Percentiles rank a stretch among this genome's conserved stretches.
These are phyloP conservation scores for Nixonia krombeini DNA, from an alignment of 1,140 invertebrate species.

Conservation along the genomic window DNA sequence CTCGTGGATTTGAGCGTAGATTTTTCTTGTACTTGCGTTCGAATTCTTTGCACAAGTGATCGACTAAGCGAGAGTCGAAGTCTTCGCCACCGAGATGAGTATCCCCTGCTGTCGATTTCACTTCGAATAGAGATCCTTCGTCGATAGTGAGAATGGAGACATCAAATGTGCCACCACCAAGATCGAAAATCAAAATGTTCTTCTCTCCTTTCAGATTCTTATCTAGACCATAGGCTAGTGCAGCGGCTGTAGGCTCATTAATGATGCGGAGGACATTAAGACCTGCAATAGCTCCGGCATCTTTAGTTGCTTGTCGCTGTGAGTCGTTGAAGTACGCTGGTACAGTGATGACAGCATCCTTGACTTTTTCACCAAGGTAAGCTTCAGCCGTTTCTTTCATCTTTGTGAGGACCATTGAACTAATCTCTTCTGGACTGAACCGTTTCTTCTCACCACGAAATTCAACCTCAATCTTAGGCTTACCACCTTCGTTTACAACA, in stretches of 20 bases:
- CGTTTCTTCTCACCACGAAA: slow-evolving; percentile 82
- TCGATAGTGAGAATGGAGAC: slow-evolving; percentile 90
- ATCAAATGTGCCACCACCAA: slow-evolving; percentile 86
- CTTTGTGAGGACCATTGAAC: slow-evolving; percentile 84
- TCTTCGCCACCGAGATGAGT: slow-evolving; percentile 86
- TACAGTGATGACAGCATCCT: slow-evolving; percentile 73
- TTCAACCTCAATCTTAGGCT: slow-evolving; percentile 77
- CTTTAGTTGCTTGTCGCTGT: too few relatives aligned
- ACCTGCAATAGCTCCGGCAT: slow-evolving; percentile 78
- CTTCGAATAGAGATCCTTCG: slow-evolving; percentile 86
- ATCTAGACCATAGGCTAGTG: slow-evolving; percentile 84
- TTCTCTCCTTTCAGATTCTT: slow-evolving; percentile 83
- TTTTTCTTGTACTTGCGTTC: slow-evolving; percentile 73
- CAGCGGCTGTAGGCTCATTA: slow-evolving; percentile 83
- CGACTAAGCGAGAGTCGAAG: slow-evolving; percentile 87
- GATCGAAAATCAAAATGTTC: slow-evolving; percentile 82
- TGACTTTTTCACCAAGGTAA: slow-evolving; percentile 66
- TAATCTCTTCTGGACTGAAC: slow-evolving; percentile 84
- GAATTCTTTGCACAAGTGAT: slow-evolving; percentile 77
- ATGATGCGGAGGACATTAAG: slow-evolving; percentile 88
- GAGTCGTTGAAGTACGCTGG: too few relatives aligned
- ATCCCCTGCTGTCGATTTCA: slow-evolving; percentile 84
- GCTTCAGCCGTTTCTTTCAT: too few relatives aligned
- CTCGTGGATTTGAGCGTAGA: slow-evolving; percentile 66
- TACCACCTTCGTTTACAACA: slow-evolving; percentile 75